Percentiles rank a stretch among this genome's conserved stretches.
Conservation (phyloP, 2,797 vertebrate genomes). For the Alectoris magna region DNA sequence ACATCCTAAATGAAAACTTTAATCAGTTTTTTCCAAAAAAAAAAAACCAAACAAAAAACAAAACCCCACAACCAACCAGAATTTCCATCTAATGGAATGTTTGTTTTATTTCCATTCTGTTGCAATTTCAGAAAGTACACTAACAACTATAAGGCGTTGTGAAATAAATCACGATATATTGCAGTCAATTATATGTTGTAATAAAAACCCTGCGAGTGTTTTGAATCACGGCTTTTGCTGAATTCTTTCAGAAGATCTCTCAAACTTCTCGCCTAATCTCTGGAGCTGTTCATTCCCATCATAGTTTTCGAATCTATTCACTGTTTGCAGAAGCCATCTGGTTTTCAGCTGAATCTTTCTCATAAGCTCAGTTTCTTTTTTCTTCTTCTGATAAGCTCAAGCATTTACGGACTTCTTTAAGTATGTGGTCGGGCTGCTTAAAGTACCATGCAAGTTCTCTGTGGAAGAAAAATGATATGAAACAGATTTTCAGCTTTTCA, state of each 20-base stretch:
- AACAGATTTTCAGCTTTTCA: background rate
- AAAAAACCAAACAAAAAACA: background rate
- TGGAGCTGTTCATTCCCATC: conserved; percentile 34
- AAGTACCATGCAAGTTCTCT: background rate
- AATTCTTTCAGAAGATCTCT: conserved; percentile 55
- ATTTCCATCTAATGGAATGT: conserved; percentile 9
- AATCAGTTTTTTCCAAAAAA: background rate
- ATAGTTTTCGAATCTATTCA: conserved; percentile 50
- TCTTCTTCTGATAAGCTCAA: background rate
- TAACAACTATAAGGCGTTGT: background rate
- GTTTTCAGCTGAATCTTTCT: conserved; percentile 25
- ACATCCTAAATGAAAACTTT: background rate
- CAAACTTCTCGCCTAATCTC: conserved; percentile 31
- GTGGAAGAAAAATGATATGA: fast-evolving
- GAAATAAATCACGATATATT: conserved; percentile 43
- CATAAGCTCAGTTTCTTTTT: background rate
- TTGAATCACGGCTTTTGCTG: conserved; percentile 33
- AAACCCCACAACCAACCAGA: background rate
- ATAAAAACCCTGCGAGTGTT: conserved; percentile 43
- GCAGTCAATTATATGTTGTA: conserved; percentile 57
- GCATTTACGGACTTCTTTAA: background rate
- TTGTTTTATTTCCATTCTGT: conserved; percentile 48
- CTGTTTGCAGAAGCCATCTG: conserved; percentile 61
- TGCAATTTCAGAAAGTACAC: conserved; percentile 36
- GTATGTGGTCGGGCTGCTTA: background rate